These are phyloP conservation scores for Isotomurus palustris DNA, from an alignment of 2,888 invertebrate genomes.

Conservation along the genomic window DNA sequence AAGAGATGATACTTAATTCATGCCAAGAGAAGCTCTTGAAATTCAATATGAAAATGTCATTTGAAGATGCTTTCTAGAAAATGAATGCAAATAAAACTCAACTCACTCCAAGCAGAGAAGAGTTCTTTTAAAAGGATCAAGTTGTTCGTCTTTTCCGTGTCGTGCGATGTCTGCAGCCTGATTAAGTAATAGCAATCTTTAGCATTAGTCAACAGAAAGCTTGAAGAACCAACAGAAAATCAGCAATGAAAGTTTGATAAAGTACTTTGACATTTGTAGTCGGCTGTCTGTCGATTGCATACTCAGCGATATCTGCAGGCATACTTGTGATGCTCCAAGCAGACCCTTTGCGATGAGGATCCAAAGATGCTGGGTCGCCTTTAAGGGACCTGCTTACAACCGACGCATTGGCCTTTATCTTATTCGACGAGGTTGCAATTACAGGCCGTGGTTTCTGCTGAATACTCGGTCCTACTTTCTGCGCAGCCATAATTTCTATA, in stretches of 20 bases:
- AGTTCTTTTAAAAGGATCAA: conserved; percentile 38
- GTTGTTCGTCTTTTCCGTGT: conserved; percentile 24
- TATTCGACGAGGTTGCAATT: too few species aligned
- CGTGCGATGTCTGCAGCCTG: conserved; percentile 6
- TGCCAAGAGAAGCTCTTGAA: neutral
- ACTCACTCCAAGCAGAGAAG: conserved; percentile 27
- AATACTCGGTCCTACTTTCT: too few species aligned
- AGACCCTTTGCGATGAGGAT: conserved; percentile 1
- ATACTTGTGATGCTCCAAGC: conserved; percentile 7
- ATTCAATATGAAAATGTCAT: too few species aligned
- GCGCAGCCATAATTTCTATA: too few species aligned
- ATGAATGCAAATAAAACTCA: too few species aligned
- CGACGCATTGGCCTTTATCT: too few species aligned
- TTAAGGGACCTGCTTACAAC: too few species aligned
- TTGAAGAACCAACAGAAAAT: too few species aligned
- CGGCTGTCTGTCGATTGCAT: conserved; percentile 2
- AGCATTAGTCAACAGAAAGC: too few species aligned
- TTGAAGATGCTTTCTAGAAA: too few species aligned
- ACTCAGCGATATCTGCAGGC: conserved; percentile 7
- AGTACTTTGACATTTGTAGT: conserved; percentile 2
- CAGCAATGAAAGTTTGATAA: neutral
- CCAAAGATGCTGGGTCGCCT: too few species aligned
- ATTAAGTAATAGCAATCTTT: neutral
- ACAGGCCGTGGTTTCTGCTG: too few species aligned
- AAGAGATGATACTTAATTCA: neutral